Evolutionary conservation across 2,888 invertebrate genomes (phyloP).

Genomic region (Axea sp.): DNA sequence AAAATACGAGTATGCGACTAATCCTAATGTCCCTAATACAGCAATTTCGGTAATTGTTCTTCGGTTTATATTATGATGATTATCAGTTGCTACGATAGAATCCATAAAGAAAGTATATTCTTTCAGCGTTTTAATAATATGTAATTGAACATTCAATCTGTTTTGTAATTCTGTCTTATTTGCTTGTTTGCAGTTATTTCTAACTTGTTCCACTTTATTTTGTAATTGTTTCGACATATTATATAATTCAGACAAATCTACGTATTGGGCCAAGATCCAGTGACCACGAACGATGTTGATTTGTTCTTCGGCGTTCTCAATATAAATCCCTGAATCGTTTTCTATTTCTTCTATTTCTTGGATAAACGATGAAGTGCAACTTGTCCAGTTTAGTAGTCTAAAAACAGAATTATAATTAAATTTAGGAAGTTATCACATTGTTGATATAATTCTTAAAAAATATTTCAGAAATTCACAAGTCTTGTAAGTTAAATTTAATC

Average conservation of each 20-base stretch:
- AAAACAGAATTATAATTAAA: too few species aligned
- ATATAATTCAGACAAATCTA: background rate
- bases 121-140: background rate
- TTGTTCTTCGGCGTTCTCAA: background rate
- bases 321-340: conserved; percentile 3
- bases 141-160: background rate
- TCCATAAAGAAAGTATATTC: background rate
- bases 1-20: background rate
- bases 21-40: background rate
- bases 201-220: background rate
- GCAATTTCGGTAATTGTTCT: background rate
- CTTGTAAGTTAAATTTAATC: too few species aligned
- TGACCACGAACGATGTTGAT: background rate
- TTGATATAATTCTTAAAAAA: too few species aligned
- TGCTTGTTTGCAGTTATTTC: background rate
- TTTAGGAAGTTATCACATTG: too few species aligned
- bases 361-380: too few species aligned
- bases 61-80: background rate
- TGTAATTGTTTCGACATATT: background rate
- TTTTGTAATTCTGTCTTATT: background rate
- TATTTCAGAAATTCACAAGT: too few species aligned
- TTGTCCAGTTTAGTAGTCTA: too few species aligned
- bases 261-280: background rate
- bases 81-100: background rate
- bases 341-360: background rate